Evolutionary conservation across 1,140 invertebrate genomes (phyloP).

Genomic region (Druon quercuslanigerum): DNA sequence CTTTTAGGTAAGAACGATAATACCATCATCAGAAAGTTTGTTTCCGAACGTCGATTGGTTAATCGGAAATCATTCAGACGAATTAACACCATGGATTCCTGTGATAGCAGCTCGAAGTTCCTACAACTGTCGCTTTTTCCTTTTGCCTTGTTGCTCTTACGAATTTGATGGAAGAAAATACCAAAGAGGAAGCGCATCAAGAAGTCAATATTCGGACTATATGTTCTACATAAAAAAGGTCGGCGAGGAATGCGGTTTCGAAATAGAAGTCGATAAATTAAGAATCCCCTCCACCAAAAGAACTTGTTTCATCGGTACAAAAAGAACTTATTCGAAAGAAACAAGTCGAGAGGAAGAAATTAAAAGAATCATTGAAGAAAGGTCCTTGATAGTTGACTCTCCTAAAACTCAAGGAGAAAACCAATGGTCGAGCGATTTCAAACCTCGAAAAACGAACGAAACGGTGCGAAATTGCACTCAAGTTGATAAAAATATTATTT

Average conservation of each 20-base stretch:
- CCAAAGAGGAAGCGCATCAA: conserved; percentile 79
- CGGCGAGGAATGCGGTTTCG: conserved; percentile 85
- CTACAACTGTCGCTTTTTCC: conserved; percentile 85
- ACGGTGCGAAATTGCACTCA: conserved; percentile 91
- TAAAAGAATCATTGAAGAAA: conserved; percentile 73
- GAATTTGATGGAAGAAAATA: conserved; percentile 93
- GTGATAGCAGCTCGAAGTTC: conserved; percentile 88
- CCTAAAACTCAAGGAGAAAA: not conserved
- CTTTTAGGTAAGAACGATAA: conserved; percentile 80
- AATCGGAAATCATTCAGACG: conserved; percentile 99
- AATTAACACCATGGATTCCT: conserved; percentile 98
- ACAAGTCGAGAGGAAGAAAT: conserved; percentile 69
- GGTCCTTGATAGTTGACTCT: conserved; percentile 45
- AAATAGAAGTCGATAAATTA: conserved; percentile 86
- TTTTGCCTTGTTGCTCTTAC: conserved; percentile 95
- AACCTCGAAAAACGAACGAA: conserved; percentile 81
- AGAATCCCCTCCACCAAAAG: conserved; percentile 97
- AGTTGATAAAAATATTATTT: conserved; percentile 82
- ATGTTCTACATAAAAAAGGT: conserved; percentile 85
- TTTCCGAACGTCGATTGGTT: conserved; percentile 93
- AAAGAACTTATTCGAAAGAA: conserved; percentile 73
- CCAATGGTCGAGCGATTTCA: conserved; percentile 78
- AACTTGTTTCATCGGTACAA: conserved; percentile 85
- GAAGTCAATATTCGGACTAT: conserved; percentile 90
- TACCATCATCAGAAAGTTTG: conserved; percentile 81